These are phyloP conservation scores for Empidonax traillii DNA, from an alignment of 2,113 vertebrate species.

Conservation along the genomic window DNA sequence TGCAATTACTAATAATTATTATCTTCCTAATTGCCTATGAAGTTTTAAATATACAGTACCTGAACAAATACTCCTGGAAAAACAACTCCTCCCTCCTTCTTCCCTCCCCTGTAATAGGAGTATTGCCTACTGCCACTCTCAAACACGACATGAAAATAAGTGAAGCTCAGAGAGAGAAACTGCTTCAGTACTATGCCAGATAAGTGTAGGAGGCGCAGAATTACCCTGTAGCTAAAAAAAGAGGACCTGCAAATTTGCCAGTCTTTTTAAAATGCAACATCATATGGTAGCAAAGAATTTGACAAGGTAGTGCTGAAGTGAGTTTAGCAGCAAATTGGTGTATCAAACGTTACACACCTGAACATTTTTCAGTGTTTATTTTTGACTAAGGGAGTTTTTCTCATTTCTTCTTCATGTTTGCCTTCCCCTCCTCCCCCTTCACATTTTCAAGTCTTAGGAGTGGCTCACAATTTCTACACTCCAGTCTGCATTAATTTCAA, in stretches of 20 bases:
- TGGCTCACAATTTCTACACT: neutral
- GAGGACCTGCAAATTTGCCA: neutral
- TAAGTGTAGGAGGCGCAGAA: constrained; percentile 38
- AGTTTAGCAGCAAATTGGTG: neutral
- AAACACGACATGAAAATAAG: neutral
- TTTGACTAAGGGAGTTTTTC: neutral
- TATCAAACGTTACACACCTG: neutral
- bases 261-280: neutral
- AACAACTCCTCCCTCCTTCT: neutral
- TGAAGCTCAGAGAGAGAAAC: neutral
- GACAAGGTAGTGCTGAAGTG: neutral
- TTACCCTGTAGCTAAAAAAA: constrained; percentile 5
- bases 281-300: neutral
- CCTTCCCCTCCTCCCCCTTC: neutral
- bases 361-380: neutral
- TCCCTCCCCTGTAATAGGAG: neutral
- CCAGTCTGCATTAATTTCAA: neutral
- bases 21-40: neutral
- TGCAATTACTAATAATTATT: neutral
- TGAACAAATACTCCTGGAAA: neutral
- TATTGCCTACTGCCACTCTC: neutral
- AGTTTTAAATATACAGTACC: neutral
- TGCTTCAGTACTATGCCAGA: neutral
- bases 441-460: neutral
- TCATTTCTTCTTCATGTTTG: neutral